These are phyloP conservation scores for Sisyra terminalis DNA, from an alignment of 2,888 invertebrate species.

Conservation along the genomic window DNA sequence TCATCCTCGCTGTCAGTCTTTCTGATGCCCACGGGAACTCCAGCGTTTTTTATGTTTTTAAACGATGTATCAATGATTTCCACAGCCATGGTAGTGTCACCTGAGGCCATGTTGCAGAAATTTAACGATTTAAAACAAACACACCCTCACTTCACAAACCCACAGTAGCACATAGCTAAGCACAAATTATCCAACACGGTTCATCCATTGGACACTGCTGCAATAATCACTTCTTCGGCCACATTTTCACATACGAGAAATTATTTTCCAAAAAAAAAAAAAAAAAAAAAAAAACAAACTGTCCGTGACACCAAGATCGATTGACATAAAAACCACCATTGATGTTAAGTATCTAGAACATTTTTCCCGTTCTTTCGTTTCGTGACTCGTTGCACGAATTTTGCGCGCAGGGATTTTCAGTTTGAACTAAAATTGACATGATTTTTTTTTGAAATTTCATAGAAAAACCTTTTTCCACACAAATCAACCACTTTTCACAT, in stretches of 20 bases:
- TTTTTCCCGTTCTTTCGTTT: slow-evolving; percentile 3
- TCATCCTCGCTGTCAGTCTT: slow-evolving; percentile 42
- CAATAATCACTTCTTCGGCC: not conserved
- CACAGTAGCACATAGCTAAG: slow-evolving; percentile 4
- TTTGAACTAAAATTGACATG: too few species aligned
- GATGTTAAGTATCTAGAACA: slow-evolving; percentile 5
- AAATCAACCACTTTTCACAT: too few species aligned
- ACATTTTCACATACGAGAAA: not conserved
- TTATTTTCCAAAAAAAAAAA: not conserved
- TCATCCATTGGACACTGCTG: not conserved
- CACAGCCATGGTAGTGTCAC: slow-evolving; percentile 63
- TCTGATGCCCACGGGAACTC: slow-evolving; percentile 34
- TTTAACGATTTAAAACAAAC: slow-evolving; percentile 5
- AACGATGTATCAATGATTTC: slow-evolving; percentile 55
- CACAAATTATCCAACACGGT: slow-evolving; percentile 1
- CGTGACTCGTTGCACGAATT: not conserved
- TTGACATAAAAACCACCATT: slow-evolving; percentile 4
- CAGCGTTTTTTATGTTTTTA: slow-evolving; percentile 36
- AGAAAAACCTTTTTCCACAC: too few species aligned
- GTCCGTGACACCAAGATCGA: slow-evolving; percentile 2
- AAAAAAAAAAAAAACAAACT: too few species aligned
- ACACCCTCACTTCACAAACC: slow-evolving; percentile 5
- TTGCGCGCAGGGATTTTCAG: too few species aligned
- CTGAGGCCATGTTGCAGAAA: slow-evolving; percentile 56
- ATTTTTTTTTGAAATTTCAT: too few species aligned